Base-by-base conservation (phyloP, 2,888 invertebrate species). In the Chymomyza caudatula region DNA sequence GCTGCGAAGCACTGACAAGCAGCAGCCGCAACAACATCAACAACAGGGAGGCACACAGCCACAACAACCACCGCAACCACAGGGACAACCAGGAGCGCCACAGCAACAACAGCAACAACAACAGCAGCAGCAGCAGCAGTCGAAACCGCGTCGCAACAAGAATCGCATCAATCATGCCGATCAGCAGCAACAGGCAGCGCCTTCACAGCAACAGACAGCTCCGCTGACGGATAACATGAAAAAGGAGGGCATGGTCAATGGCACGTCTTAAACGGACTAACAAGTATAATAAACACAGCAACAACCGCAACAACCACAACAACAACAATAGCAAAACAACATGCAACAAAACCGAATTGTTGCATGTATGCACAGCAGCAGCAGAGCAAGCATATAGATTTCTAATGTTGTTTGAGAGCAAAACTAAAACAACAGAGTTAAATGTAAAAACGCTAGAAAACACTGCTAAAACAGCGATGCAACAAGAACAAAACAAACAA, bases 181-280 rank as follows among this genome's bases (percentile, higher is more conserved):
- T 61, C 74, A 67, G 42, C 64, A 53, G 4, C 71, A 74, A 20
- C 79, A 73, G 71, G 78, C 77, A 58, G 79, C 68, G 58, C 60
- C 43, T 60, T 53, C 19, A 58, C 64, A 65, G 44, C 78, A 72
- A 42, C 78, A 65, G 57, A 74, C 77, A 70, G 52, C 76, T 53
- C 78, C 63, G 66, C 81, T 78, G 72, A 79, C 87, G 74, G 87
- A 88, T 74, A 82, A 78, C 72, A 78, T 85, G 54, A 89, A 90
- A 79, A 89, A 89, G 74, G 90, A 90, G 73, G 79, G 89, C 63
- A 81, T 90, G 76, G 90, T 90, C 65, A 90, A 90, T 81, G 90
- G 90, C 76, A 90, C 90, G 76, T 90, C 90, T 87, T 90, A 90
- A 88, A 43, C 22, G 29, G 49, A 6, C 49, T 51, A 52, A n/a